Percentiles rank a stretch among this genome's conserved stretches.
Evolutionary conservation across 2,888 invertebrate species (phyloP).

Genomic region (Gandaritis pyraliata): DNA sequence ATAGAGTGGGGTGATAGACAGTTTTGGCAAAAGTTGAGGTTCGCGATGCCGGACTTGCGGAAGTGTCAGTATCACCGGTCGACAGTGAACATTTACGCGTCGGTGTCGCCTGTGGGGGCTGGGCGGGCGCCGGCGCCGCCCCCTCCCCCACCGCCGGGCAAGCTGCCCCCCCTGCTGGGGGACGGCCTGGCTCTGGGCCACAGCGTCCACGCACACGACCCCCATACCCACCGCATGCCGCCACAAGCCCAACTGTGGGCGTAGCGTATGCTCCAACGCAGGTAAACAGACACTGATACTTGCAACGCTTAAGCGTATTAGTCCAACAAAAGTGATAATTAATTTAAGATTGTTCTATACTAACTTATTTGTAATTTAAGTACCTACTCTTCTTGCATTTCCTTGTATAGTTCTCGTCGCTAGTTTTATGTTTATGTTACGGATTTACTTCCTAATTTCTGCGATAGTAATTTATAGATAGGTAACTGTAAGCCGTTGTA

Average conservation of each 20-base stretch:
- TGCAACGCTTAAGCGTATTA: conserved; percentile 83
- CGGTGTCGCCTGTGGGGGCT: conserved; percentile 83
- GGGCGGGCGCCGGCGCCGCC: conserved; percentile 85
- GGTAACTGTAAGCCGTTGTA: conserved; percentile 58
- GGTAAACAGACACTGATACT: conserved; percentile 81
- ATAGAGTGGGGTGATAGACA: conserved; percentile 97
- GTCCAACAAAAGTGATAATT: conserved; percentile 83
- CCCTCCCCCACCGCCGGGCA: conserved; percentile 85
- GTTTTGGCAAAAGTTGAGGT: conserved; percentile 98
- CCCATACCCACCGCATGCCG: conserved; percentile 83
- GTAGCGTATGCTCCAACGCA: conserved; percentile 89
- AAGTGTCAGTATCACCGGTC: conserved; percentile 87
- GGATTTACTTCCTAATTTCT: conserved; percentile 76
- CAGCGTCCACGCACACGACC: conserved; percentile 73
- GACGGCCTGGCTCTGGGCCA: conserved; percentile 75
- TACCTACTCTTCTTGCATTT: conserved; percentile 59
- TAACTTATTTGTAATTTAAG: conserved; percentile 69
- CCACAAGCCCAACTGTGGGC: conserved; percentile 90
- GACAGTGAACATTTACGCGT: conserved; percentile 89
- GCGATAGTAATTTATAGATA: conserved; percentile 76
- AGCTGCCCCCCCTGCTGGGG: conserved; percentile 85
- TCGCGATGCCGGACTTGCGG: conserved; percentile 93
- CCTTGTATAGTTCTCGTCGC: conserved; percentile 64
- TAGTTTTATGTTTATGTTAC: conserved; percentile 64
- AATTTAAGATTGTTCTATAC: conserved; percentile 68